Percentiles rank a stretch among this genome's conserved stretches.
These are phyloP conservation scores for Ganaspis sp. DNA, from an alignment of 1,140 invertebrate species.

Conservation along the genomic window DNA sequence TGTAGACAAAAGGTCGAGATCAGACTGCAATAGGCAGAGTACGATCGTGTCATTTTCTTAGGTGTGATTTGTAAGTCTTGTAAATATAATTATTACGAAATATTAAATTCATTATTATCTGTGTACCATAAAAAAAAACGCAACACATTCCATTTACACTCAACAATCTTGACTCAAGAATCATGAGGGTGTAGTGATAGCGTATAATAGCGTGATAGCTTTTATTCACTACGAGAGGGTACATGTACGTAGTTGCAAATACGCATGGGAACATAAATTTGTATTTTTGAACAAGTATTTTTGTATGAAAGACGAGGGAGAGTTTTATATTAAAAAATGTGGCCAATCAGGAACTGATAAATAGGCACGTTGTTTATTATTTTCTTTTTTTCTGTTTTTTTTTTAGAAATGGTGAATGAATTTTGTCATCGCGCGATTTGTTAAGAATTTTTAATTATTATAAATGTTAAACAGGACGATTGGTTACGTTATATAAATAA, in stretches of 20 bases:
- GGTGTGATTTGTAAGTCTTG: slow-evolving; percentile 72
- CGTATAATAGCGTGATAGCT: slow-evolving; percentile 59
- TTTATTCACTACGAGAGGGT: slow-evolving; percentile 45
- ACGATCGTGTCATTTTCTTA: slow-evolving; percentile 64
- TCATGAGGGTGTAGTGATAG: slow-evolving; percentile 59
- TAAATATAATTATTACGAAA: slow-evolving; percentile 73
- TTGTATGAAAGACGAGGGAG: slow-evolving; percentile 41
- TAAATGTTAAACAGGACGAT: slow-evolving; percentile 49
- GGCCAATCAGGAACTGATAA: slow-evolving; percentile 38
- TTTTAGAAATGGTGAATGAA: slow-evolving; percentile 55
- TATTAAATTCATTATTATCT: slow-evolving; percentile 67
- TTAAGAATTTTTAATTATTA: slow-evolving; percentile 51
- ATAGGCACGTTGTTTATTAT: slow-evolving; percentile 34
- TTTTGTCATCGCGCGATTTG: slow-evolving; percentile 46
- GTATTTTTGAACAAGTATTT: slow-evolving; percentile 47
- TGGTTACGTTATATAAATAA: slow-evolving; percentile 54
- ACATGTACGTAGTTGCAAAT: slow-evolving; percentile 40
- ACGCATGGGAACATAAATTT: slow-evolving; percentile 39
- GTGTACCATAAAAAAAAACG: slow-evolving; percentile 71
- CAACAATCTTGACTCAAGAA: slow-evolving; percentile 43
- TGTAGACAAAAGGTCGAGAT: slow-evolving; percentile 42
- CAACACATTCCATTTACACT: slow-evolving; percentile 72
- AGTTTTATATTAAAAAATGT: slow-evolving; percentile 49
- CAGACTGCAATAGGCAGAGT: slow-evolving; percentile 60
- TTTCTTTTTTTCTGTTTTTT: slow-evolving; percentile 39